Evolutionary conservation across 2,113 vertebrate species (phyloP), one percentile per base, ranked within the genome.

Genomic region (Dryoscopus gambensis): DNA sequence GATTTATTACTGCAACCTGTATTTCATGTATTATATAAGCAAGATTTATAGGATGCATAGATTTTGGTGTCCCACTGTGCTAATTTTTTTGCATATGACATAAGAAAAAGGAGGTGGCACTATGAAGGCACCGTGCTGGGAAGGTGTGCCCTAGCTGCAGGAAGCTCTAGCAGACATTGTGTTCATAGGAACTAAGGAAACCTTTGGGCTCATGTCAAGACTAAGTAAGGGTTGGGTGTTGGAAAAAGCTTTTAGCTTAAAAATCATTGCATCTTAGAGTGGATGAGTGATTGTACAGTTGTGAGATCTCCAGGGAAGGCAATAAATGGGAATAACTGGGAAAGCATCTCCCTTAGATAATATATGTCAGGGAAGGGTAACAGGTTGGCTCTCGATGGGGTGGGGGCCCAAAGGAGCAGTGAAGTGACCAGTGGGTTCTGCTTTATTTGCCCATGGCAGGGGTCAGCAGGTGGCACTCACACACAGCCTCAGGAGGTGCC

Each of bases 391-490:
- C 21, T 64, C 5, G 8, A 0, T 31, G 13, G 16, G 6, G 9
- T 76, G 19, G 28, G 67, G 28, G 65, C 14, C 33, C 40, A 40
- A 22, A 85, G 50, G 30, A 73, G 23, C 8, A 31, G 16, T 13
- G 37, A 60, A 8, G 24, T 83, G 20, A 37, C 64, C 79, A 52
- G 10, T 23, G 53, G 65, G 31, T 52, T 85, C 55, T 78, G 24
- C 17, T 81, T 64, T 49, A 10, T 86, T 90, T 88, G 68, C 95
- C 92, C 88, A 49, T 47, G 91, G 52, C 44, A 92, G 86, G 56
- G 94, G 89, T 97, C 96, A 95, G 95, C 95, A 97, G 95, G 89
- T 96, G 96, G 96, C 95, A 97, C 94, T 97, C 94, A 93, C 80
- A 95, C 93, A 96, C 96, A 97, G 60, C 44, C 91, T 92, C 92